Evolutionary conservation across 2,888 invertebrate genomes (phyloP).

Genomic region (Steinernema hermaphroditum): DNA sequence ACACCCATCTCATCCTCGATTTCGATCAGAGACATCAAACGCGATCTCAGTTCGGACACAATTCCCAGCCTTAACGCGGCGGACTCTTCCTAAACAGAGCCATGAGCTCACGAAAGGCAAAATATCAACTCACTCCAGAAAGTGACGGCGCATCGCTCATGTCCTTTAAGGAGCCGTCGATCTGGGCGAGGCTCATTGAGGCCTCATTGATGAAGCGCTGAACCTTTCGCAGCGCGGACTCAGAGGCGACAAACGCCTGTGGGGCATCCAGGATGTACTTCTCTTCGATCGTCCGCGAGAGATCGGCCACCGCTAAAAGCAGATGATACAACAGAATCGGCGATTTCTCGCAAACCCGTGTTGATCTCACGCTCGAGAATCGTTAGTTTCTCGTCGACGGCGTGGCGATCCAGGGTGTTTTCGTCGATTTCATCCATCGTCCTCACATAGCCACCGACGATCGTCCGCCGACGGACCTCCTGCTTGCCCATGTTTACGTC

Average conservation of each 20-base stretch:
- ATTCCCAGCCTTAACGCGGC: conserved; percentile 4
- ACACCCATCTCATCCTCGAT: conserved; percentile 33
- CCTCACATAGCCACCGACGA: not conserved
- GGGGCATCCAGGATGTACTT: not conserved
- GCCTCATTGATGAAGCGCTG: conserved; percentile 5
- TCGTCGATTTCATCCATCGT: conserved; percentile 15
- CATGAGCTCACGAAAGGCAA: not conserved
- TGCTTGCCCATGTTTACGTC: not conserved
- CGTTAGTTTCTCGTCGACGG: conserved; percentile 9
- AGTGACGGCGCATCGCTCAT: not conserved
- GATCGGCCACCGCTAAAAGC: conserved; percentile 9
- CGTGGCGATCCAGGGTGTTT: not conserved
- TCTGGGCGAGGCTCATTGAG: not conserved
- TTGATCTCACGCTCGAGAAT: conserved; percentile 1
- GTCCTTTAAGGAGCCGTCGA: not conserved
- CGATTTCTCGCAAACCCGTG: not conserved
- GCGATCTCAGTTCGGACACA: conserved; percentile 28
- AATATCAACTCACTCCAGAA: not conserved
- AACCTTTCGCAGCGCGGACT: not conserved
- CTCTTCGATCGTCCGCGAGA: conserved; percentile 10
- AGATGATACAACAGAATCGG: not conserved
- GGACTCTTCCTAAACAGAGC: not conserved
- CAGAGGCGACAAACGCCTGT: not conserved
- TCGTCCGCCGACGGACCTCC: not conserved
- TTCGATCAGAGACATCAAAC: conserved; percentile 29